These are phyloP conservation scores for Dioctria linearis DNA, from an alignment of 2,888 invertebrate species.

Conservation along the genomic window DNA sequence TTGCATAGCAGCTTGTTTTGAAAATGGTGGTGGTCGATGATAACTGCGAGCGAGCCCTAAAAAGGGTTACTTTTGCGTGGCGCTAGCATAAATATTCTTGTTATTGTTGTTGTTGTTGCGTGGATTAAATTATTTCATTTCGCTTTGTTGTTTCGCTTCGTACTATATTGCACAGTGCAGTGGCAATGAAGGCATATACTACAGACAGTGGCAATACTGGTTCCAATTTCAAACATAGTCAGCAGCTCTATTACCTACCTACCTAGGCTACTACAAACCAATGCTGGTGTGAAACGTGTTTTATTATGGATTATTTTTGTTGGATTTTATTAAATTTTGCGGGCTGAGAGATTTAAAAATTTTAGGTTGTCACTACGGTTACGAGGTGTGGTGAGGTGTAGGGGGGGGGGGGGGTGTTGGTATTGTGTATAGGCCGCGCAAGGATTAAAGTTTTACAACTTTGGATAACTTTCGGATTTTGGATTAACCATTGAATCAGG, in stretches of 20 bases:
- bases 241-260: neutral
- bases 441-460: conserved; percentile 35
- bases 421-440: neutral
- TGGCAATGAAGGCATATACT: neutral
- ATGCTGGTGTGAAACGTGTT: conserved; percentile 9
- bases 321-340: conserved; percentile 36
- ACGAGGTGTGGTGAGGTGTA: neutral
- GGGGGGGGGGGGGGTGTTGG: too few relatives aligned
- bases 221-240: neutral
- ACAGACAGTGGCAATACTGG: neutral
- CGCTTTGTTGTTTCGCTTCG: neutral
- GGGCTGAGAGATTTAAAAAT: neutral
- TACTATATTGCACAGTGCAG: neutral
- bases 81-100: conserved; percentile 1
- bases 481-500: too few relatives aligned
- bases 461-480: neutral
- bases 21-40: conserved; percentile 28
- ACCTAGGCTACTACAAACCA: neutral
- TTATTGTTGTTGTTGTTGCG: neutral
- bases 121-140: neutral
- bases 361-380: neutral
- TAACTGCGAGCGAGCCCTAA: conserved; percentile 1
- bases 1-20: conserved; percentile 36
- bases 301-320: conserved; percentile 23
- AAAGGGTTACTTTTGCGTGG: conserved; percentile 14